Conservation (phyloP, 2,888 invertebrate genomes). For the Baronia brevicornis region DNA sequence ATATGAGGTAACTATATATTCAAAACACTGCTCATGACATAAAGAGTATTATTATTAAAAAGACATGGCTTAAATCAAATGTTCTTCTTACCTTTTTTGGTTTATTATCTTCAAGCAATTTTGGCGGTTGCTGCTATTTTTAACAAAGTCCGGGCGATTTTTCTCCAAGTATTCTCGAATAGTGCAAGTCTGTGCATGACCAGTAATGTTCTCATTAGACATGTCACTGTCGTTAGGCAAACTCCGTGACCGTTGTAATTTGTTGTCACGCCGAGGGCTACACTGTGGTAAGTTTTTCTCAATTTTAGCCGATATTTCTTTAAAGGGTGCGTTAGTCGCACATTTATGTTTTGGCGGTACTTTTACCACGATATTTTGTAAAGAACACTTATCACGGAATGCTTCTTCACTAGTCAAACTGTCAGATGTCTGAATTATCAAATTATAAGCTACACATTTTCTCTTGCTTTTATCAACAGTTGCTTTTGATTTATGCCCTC, state of each 20-base stretch:
- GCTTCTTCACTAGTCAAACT: conserved; percentile 53
- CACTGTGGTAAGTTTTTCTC: conserved; percentile 29
- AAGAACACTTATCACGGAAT: conserved; percentile 25
- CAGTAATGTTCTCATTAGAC: conserved; percentile 45
- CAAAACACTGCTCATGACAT: conserved; percentile 2
- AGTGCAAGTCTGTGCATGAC: conserved; percentile 44
- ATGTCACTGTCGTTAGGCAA: conserved; percentile 49
- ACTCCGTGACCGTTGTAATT: conserved; percentile 37
- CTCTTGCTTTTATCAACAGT: conserved; percentile 42
- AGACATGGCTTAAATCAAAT: neutral
- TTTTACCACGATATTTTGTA: conserved; percentile 58
- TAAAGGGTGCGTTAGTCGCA: conserved; percentile 37
- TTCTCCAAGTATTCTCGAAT: conserved; percentile 81
- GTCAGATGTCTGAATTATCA: conserved; percentile 64
- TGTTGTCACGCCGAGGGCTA: conserved; percentile 27
- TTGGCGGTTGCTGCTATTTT: conserved; percentile 47
- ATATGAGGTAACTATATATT: too few species aligned
- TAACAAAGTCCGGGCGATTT: conserved; percentile 82
- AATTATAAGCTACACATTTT: conserved; percentile 60
- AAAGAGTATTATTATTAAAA: neutral
- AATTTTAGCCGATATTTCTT: conserved; percentile 41
- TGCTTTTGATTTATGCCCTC: conserved; percentile 34
- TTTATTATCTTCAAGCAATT: conserved; percentile 51
- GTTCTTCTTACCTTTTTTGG: conserved; percentile 46
- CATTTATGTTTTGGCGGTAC: conserved; percentile 46